A percentile compares a stretch with the other conserved stretches of the same genome.
Evolutionary conservation across 2,888 invertebrate genomes (phyloP).

Genomic region (Parapristionchus giblindavisi): DNA sequence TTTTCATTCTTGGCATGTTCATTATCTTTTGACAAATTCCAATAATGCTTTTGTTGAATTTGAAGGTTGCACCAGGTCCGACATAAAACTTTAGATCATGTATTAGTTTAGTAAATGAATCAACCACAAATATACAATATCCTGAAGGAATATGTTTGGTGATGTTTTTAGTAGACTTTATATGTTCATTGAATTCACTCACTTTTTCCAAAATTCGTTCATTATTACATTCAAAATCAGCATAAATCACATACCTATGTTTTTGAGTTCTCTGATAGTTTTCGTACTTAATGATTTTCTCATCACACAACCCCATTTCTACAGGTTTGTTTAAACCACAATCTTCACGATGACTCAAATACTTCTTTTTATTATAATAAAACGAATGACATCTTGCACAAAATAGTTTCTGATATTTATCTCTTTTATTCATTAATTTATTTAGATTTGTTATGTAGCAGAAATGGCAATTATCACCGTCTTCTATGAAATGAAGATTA

Average conservation of each 20-base stretch:
- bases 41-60: conserved; percentile 45
- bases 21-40: conserved; percentile 41
- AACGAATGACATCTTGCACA: conserved; percentile 45
- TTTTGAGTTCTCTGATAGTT: conserved; percentile 49
- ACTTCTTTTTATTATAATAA: conserved; percentile 42
- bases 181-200: no score
- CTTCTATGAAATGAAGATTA: conserved; percentile 45
- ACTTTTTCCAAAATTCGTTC: no score
- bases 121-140: conserved; percentile 39
- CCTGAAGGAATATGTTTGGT: conserved; percentile 47
- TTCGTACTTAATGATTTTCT: conserved; percentile 43
- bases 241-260: conserved; percentile 47
- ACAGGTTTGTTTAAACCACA: conserved; percentile 48
- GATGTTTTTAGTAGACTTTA: conserved; percentile 40
- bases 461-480: conserved; percentile 46
- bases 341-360: conserved; percentile 46
- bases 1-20: conserved; percentile 37
- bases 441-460: conserved; percentile 46
- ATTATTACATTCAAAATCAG: conserved; percentile 47
- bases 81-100: conserved; percentile 39
- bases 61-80: conserved; percentile 39
- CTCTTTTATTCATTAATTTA: conserved; percentile 39
- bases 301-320: conserved; percentile 38
- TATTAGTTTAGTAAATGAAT: conserved; percentile 32
- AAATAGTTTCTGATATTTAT: conserved; percentile 44